Conservation (phyloP, 2,888 invertebrate species). For the Perithous albicinctus region DNA sequence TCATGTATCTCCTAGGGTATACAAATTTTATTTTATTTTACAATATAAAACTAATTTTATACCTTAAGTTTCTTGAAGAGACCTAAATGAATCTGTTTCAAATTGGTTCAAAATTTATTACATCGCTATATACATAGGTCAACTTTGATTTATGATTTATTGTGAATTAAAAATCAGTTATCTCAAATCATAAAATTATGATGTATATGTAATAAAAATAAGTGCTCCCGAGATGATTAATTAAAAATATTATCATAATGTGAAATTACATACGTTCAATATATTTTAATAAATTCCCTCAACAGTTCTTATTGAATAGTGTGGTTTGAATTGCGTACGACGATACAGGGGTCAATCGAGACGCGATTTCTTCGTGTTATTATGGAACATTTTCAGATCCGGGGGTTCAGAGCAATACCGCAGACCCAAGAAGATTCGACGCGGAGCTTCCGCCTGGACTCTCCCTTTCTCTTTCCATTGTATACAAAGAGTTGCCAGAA, state of each 20-base stretch:
- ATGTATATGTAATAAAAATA: background rate
- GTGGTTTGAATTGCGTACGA: conserved; percentile 41
- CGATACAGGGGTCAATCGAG: conserved; percentile 65
- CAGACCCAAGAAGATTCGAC: conserved; percentile 65
- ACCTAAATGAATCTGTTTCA: background rate
- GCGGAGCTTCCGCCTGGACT: conserved; percentile 59
- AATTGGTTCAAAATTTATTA: background rate
- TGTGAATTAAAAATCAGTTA: background rate
- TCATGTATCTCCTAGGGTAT: background rate
- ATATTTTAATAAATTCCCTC: background rate
- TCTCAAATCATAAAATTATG: background rate
- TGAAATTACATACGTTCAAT: background rate
- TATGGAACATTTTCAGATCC: conserved; percentile 70
- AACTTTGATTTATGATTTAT: background rate
- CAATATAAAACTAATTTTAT: background rate
- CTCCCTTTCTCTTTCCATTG: conserved; percentile 40
- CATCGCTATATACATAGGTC: background rate
- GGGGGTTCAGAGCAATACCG: conserved; percentile 65
- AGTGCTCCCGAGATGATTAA: background rate
- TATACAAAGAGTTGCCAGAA: conserved; percentile 61
- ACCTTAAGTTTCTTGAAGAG: background rate
- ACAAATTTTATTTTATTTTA: no score
- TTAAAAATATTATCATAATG: background rate
- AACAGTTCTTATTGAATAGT: background rate
- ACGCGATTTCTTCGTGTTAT: conserved; percentile 65